Conservation (phyloP, 2,113 vertebrate genomes). For the Formicarius rufipectus region DNA sequence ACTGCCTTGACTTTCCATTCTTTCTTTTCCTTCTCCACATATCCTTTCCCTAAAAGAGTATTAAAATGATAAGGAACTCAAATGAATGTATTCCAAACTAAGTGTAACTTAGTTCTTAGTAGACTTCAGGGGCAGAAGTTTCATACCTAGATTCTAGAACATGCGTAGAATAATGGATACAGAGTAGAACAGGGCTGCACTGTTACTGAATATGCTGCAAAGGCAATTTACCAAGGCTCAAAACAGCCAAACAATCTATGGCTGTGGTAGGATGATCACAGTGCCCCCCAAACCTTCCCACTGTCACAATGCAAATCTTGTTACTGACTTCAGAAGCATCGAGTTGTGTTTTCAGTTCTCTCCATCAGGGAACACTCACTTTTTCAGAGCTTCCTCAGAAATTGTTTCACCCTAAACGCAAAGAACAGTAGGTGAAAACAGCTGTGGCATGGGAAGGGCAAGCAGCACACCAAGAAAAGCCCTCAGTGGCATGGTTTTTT, state of each 20-base stretch:
- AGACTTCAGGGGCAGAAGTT: neutral
- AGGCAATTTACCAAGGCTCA: neutral
- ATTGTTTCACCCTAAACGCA: neutral
- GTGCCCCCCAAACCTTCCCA: neutral
- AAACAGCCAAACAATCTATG: neutral
- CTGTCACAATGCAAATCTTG: neutral
- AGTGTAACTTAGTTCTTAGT: neutral
- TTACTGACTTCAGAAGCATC: neutral
- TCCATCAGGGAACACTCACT: neutral
- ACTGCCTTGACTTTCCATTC: neutral
- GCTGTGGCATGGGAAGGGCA: neutral
- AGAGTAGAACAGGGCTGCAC: neutral
- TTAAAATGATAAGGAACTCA: neutral
- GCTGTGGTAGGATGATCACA: neutral
- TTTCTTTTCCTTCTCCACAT: neutral
- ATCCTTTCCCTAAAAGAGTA: neutral
- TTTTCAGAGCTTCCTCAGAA: neutral
- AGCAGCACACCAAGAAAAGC: neutral
- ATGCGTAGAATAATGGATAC: neutral
- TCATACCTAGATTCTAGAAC: neutral
- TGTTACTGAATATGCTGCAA: neutral
- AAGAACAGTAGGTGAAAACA: neutral
- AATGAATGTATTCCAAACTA: neutral
- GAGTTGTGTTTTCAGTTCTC: neutral
- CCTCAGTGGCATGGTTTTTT: rapidly evolving